Base-by-base conservation (phyloP, 2,797 vertebrate species). In the Thunnus albacares region DNA sequence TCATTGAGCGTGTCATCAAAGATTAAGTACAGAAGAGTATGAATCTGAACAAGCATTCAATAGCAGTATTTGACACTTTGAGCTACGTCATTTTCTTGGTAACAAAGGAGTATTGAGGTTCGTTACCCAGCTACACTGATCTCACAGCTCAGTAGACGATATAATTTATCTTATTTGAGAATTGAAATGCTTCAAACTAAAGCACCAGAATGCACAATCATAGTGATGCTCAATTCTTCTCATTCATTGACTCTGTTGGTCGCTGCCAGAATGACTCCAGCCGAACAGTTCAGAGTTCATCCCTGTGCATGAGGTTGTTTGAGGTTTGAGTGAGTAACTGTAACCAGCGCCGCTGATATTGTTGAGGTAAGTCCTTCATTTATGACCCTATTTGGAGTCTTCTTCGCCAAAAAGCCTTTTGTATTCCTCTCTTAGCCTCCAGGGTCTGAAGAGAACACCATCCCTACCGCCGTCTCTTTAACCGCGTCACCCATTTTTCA, bases 281-380 rank as follows among this genome's bases (percentile, higher is more conserved):
- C 62, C 4, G 69, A 47, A 55, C 41, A 15, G 3, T 20, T 58
- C 2, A 38, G n/a, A 53, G 60, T 61, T 61, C 1, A 53, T 58
- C 55, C 62, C 3, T 49, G 58, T 58, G 64, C 35, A 35, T 20
- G 41, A 71, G 28, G 38, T 12, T 80, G 68, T 81, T 75, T 51
- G n/a, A 33, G 24, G 47, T 73, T 69, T 58, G 70, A 67, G 53
- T 41, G 47, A 56, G 22, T 70, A 70, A 60, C 80, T 67, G 28
- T 28, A 65, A 60, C 62, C 63, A 6, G 4, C 13, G 9, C 47
- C 2, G 68, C 33, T 66, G 62, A 68, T 89, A 63, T 75, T 2
- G 22, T 75, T 59, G 71, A 82, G 71, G 57, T 82, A 28, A 71
- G 45, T 81, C 49, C 30, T 22, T 80, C 83, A 87, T 89, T 75